These are phyloP conservation scores for Centruroides vittatus DNA, from an alignment of 1,140 invertebrate species.

Conservation along the genomic window DNA sequence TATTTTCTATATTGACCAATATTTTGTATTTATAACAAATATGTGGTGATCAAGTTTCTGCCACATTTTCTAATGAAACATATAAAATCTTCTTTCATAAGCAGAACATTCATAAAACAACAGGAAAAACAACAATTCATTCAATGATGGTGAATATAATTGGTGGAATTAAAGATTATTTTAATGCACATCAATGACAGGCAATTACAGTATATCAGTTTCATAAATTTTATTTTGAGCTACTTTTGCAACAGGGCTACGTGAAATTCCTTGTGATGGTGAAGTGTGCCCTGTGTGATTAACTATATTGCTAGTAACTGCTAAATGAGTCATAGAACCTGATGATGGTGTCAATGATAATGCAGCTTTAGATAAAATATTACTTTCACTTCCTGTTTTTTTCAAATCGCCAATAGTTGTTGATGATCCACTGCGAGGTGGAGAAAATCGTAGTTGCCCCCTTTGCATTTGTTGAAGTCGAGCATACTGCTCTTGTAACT, in stretches of 20 bases:
- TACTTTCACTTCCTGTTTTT: constrained; percentile 78
- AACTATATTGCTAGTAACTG: constrained; percentile 21
- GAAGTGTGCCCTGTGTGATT: too few relatives aligned
- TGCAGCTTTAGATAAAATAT: constrained; percentile 62
- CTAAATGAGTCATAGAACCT: constrained; percentile 45
- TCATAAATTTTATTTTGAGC: neutral
- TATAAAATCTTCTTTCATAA: too few relatives aligned
- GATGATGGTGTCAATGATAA: constrained; percentile 37
- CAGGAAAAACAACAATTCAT: too few relatives aligned
- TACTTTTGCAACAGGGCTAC: neutral
- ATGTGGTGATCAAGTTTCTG: too few relatives aligned
- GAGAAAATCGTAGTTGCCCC: constrained; percentile 46
- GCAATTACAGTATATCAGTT: too few relatives aligned
- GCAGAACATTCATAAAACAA: too few relatives aligned
- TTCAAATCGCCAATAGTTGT: constrained; percentile 42
- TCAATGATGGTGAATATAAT: too few relatives aligned
- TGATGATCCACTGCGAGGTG: constrained; percentile 35
- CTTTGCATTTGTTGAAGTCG: constrained; percentile 68
- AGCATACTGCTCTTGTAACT: constrained; percentile 75
- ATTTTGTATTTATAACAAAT: too few relatives aligned
- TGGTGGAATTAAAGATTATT: too few relatives aligned
- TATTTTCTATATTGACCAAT: too few relatives aligned
- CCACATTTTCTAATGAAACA: too few relatives aligned
- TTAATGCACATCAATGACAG: too few relatives aligned
- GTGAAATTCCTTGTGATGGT: neutral